Conservation (phyloP, 2,888 invertebrate species). For the Clusia tigrina region DNA sequence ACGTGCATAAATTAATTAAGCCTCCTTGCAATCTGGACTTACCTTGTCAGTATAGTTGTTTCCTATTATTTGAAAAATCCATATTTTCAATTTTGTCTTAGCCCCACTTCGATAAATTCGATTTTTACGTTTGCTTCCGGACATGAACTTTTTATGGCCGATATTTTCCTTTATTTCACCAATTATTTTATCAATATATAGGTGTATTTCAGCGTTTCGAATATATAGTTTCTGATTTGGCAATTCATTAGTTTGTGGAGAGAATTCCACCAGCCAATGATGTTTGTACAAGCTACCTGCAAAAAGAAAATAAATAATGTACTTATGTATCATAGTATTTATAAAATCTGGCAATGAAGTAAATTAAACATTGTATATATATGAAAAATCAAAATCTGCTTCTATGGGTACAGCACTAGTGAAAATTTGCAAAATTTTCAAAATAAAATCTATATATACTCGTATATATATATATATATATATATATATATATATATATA, state of each 20-base stretch:
- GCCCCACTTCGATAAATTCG: too few relatives aligned
- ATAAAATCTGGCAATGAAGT: too few relatives aligned
- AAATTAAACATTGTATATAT: constrained; percentile 12
- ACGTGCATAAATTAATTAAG: too few relatives aligned
- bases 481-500: too few relatives aligned
- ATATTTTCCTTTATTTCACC: constrained; percentile 1
- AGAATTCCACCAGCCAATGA: constrained; percentile 85
- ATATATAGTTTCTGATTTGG: constrained; percentile 72
- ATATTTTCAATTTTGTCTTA: constrained; percentile 53
- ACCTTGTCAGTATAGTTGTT: constrained; percentile 53
- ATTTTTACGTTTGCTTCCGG: neutral
- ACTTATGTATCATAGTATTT: too few relatives aligned
- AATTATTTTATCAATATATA: constrained; percentile 63
- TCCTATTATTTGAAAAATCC: constrained; percentile 57
- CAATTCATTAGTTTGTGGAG: constrained; percentile 70
- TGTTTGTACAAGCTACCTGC: constrained; percentile 84
- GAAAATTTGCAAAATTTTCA: too few relatives aligned
- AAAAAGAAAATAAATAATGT: constrained; percentile 30
- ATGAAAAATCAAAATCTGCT: too few relatives aligned
- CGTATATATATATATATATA: too few relatives aligned
- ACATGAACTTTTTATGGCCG: neutral
- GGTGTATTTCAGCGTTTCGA: constrained; percentile 82
- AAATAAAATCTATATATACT: too few relatives aligned
- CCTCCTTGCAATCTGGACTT: too few relatives aligned
- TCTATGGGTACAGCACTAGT: too few relatives aligned